Base-by-base conservation (phyloP, 2,797 vertebrate genomes). In the Lemur catta region DNA sequence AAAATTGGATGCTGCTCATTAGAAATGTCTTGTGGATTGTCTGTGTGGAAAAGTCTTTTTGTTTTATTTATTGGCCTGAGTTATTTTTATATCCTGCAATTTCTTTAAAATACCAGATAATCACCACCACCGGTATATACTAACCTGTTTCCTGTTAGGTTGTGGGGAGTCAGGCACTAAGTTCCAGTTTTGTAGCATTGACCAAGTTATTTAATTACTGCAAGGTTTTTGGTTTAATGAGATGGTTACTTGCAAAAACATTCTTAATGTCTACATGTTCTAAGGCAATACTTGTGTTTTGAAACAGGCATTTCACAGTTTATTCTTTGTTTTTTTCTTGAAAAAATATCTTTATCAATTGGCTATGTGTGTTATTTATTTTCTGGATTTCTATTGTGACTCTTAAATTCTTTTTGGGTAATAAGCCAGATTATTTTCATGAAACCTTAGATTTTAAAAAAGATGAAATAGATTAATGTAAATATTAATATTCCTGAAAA, bases 141-240 rank as follows among this genome's bases (percentile, higher is more conserved):
- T 57, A 35, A 35, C 55, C 35, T 84, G 80, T 81, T 22, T 95
- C 57, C 65, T 81, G 52, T 46, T 67, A 50, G 30, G 69, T 84
- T 57, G 28, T 78, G 15, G 87, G 48, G 41, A 84, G 59, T 63
- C 26, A 59, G 67, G 14, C 69, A 24, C 33, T 84, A 20, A 65
- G 24, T 9, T 30, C 80, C 18, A 91, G 15, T 78, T 91, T 59
- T 88, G 43, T 78, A 78, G 2, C 33, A 57, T n/a, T 88, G 84
- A 76, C 43, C 33, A 69, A 38, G 43, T 72, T 71, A 63, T 41
- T 46, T 84, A 72, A 74, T 92, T 50, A 76, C 88, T 41, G 1
- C 14, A 41, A 52, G 57, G n/a, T 52, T 87, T 96, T 88, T 75
- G n/a, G 69, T 69, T 92, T 79, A 61, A 69, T 90, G 43, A 91